Percentiles rank a stretch among this genome's conserved stretches.
These are phyloP conservation scores for Arnoldichthys spilopterus DNA, from an alignment of 2,797 vertebrate genomes.

Conservation along the genomic window DNA sequence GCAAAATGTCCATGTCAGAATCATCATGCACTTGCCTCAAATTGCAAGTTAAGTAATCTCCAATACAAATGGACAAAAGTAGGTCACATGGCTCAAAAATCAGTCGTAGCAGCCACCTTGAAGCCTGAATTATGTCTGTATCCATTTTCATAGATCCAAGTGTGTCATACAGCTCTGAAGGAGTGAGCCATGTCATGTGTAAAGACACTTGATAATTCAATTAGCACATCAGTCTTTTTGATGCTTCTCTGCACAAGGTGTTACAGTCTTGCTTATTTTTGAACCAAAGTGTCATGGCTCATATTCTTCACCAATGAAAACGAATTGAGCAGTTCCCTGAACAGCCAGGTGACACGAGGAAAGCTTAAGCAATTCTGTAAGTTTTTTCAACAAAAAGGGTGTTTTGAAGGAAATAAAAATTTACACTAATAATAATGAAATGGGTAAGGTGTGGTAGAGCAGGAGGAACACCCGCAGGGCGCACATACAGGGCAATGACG, in stretches of 20 bases:
- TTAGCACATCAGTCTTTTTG: conserved; percentile 12
- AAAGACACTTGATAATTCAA: conserved; percentile 6
- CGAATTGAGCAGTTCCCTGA: background rate
- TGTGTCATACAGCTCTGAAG: background rate
- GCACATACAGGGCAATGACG: background rate
- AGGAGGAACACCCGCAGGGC: background rate
- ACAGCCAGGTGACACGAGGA: background rate
- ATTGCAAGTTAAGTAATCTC: background rate
- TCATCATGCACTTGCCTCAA: background rate
- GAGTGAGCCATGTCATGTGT: background rate
- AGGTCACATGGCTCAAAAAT: background rate
- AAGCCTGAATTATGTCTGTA: background rate
- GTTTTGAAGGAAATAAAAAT: no score
- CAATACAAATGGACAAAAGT: no score
- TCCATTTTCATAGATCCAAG: background rate
- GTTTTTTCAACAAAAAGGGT: background rate
- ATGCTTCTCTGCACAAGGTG: conserved; percentile 3
- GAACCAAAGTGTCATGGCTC: background rate
- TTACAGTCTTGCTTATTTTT: conserved; percentile 12
- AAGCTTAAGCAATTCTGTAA: background rate
- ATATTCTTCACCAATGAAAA: conserved; percentile 4
- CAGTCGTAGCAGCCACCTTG: background rate
- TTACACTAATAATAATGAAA: no score
- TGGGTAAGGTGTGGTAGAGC: background rate
- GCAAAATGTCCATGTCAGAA: background rate